Evolutionary conservation across 2,113 vertebrate genomes (phyloP).

Genomic region (Lanius ludovicianus): DNA sequence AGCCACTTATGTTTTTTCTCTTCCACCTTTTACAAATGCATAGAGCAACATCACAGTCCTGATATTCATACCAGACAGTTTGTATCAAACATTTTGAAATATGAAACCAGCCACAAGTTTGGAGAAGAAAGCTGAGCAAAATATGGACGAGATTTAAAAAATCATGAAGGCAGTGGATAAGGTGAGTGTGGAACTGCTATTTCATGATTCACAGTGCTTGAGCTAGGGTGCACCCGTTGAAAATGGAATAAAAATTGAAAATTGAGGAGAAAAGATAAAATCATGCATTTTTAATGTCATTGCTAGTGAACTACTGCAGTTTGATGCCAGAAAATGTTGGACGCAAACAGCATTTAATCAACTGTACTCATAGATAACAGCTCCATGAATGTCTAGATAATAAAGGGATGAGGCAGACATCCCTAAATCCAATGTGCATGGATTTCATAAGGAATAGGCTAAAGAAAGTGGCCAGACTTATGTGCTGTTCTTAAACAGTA

Average conservation of each 20-base stretch:
- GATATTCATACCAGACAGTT: rapidly evolving
- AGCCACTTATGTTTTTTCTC: not conserved
- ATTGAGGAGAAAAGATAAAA: not conserved
- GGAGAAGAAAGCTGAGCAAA: not conserved
- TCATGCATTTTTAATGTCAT: not conserved
- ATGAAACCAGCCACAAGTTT: not conserved
- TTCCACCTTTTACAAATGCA: not conserved
- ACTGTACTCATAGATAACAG: not conserved
- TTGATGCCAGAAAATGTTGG: not conserved
- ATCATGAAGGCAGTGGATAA: not conserved
- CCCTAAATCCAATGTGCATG: not conserved
- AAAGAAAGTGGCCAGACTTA: not conserved
- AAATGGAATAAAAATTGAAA: not conserved
- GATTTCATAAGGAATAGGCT: not conserved
- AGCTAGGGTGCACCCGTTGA: not conserved
- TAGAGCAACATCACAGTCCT: not conserved
- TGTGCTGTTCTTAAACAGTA: not conserved
- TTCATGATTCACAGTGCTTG: not conserved
- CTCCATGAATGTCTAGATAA: not conserved
- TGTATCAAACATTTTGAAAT: not conserved
- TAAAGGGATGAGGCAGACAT: not conserved
- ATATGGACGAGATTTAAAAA: not conserved
- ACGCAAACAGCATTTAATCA: not conserved
- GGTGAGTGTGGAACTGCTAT: not conserved
- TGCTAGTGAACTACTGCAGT: not conserved